Base-by-base conservation (phyloP, 92 coral and sea anemone species). In the Hydrozoanthus gracilis region DNA sequence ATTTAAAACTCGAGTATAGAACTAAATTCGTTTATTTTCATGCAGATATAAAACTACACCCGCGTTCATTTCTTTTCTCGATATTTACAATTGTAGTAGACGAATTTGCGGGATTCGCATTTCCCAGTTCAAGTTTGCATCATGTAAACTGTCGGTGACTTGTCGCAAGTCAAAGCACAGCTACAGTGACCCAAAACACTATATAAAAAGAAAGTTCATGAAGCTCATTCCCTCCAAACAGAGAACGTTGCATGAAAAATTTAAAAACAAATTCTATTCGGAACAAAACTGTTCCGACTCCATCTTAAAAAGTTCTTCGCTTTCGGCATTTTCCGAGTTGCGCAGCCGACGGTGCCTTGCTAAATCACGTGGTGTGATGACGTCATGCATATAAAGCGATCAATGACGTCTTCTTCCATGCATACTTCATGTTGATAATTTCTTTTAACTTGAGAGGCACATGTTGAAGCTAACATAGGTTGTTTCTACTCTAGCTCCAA, bases 11-110 rank as follows among this genome's bases (percentile, higher is more conserved):
- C 39, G 39, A 27, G 2, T 27, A 27, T 27, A 27, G 39, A 27
- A 27, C 39, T 27, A 27, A 27, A 27, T 27, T 27, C 39, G 39
- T 79, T 79, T 79, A 79, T 79, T 79, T 27, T 61, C 84, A 79
- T 64, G 72, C 71, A 62, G 84, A 60, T 62, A 62, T n/a, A 79
- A 79, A 79, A 79, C 47, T 79, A n/a, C 84, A 79, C 60, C 72
- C 48, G 84, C 71, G 17, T 60, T 45, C 17, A 20, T 11, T 49
- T 79, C 39, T 45, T 46, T 64, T 77, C 49, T 35, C 16, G 46
- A 5, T 79, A 79, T 79, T 79, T 79, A 79, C 82, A 77, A 52
- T 54, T 52, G 18, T 16, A 62, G 47, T 27, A 39, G 51, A 78
- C 44, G 48, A 78, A 46, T 50, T n/a, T 6, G 39, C 61, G 6